Percentiles rank a stretch among this genome's conserved stretches.
Evolutionary conservation across 1,140 invertebrate species (phyloP).

Genomic region (Chironomus striatipennis): DNA sequence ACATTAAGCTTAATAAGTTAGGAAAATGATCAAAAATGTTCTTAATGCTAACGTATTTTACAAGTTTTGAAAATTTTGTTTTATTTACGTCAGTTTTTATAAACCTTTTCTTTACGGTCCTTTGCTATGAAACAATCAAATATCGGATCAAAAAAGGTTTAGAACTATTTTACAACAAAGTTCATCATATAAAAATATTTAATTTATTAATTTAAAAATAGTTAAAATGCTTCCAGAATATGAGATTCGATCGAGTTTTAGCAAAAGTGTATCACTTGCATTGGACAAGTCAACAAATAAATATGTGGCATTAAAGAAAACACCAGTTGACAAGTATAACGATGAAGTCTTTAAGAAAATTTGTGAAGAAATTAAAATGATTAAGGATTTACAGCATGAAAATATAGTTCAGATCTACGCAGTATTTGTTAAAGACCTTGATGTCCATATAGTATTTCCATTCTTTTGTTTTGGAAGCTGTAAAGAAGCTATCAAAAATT

Average conservation of each 20-base stretch:
- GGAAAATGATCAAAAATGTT: too few relatives aligned
- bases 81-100: too few relatives aligned
- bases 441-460: slow-evolving; percentile 71
- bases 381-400: slow-evolving; percentile 66
- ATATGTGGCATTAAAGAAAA: slow-evolving; percentile 64
- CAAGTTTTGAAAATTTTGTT: too few relatives aligned
- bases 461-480: slow-evolving; percentile 75
- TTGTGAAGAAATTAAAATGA: slow-evolving; percentile 65
- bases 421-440: slow-evolving; percentile 61
- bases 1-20: too few relatives aligned
- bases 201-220: too few relatives aligned
- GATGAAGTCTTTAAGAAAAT: slow-evolving; percentile 56
- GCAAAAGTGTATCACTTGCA: slow-evolving; percentile 45
- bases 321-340: slow-evolving; percentile 58
- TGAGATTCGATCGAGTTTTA: background rate
- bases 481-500: slow-evolving; percentile 63
- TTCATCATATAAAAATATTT: too few relatives aligned
- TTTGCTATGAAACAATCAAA: too few relatives aligned
- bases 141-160: too few relatives aligned
- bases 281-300: slow-evolving; percentile 55
- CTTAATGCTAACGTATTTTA: too few relatives aligned
- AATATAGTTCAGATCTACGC: slow-evolving; percentile 65
- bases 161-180: too few relatives aligned
- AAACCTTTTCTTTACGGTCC: too few relatives aligned
- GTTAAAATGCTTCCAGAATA: background rate